Conservation (phyloP, 2,888 invertebrate genomes). For the Drosophila niveifrons region DNA sequence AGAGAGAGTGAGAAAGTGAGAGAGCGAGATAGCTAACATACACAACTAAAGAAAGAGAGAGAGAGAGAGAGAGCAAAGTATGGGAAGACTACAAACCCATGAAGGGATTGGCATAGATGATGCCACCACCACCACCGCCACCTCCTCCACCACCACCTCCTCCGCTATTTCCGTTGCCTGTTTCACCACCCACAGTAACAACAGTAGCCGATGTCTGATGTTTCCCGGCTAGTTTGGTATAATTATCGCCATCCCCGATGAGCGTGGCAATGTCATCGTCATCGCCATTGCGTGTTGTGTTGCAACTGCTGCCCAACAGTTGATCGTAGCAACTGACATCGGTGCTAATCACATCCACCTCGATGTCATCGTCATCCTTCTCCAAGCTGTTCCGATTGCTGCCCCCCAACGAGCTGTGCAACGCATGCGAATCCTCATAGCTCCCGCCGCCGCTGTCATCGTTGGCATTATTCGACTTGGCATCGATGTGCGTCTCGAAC, state of each 20-base stretch:
- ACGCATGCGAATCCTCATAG: slow-evolving; percentile 85
- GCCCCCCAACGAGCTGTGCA: slow-evolving; percentile 84
- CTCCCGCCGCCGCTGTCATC: slow-evolving; percentile 85
- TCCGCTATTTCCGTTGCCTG: slow-evolving; percentile 26
- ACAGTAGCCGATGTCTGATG: neutral
- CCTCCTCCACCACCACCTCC: slow-evolving; percentile 41
- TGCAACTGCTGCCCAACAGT: slow-evolving; percentile 82
- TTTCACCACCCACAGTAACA: slow-evolving; percentile 8
- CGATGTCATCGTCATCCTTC: slow-evolving; percentile 85
- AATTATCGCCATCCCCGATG: slow-evolving; percentile 2
- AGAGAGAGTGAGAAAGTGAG: slow-evolving; percentile 1
- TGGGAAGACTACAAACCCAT: slow-evolving; percentile 84
- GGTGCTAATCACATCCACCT: slow-evolving; percentile 85
- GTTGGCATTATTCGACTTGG: slow-evolving; percentile 83
- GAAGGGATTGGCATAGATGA: slow-evolving; percentile 85
- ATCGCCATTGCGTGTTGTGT: slow-evolving; percentile 83
- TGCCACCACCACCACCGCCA: slow-evolving; percentile 79
- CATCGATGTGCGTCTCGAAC: slow-evolving; percentile 84
- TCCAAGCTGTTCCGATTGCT: slow-evolving; percentile 85
- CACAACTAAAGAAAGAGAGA: neutral
- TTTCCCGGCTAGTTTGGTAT: slow-evolving; percentile 54
- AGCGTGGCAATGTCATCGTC: slow-evolving; percentile 22
- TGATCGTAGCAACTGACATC: slow-evolving; percentile 85
- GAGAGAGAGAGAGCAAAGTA: slow-evolving; percentile 9
- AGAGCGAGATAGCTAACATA: neutral